phyloP scores from a whole-genome alignment of 1,140 invertebrate genomes.

The Calliopsis andreniformis region DNA sequence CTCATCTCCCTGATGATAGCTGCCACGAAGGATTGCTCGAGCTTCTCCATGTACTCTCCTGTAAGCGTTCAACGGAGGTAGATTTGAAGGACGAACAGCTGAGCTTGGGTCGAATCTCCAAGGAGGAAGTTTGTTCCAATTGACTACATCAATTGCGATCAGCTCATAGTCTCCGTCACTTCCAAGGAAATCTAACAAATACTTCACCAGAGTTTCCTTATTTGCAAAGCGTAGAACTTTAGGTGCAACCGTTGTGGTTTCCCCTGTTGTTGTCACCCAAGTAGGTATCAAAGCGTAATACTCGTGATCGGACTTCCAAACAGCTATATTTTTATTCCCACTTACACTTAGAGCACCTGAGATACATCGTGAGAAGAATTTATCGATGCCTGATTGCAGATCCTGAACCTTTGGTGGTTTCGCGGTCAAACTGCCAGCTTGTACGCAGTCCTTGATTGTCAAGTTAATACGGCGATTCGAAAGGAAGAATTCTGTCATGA shows the following conservation, averaged over 20 bases:
- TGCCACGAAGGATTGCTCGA: slow-evolving; percentile 71
- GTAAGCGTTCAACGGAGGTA: slow-evolving; percentile 75
- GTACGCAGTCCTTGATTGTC: slow-evolving; percentile 72
- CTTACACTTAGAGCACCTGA: slow-evolving; percentile 68
- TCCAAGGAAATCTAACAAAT: slow-evolving; percentile 50
- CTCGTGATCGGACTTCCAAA: slow-evolving; percentile 66
- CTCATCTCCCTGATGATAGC: slow-evolving; percentile 70
- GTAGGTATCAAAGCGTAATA: slow-evolving; percentile 71
- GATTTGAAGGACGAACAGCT: slow-evolving; percentile 68
- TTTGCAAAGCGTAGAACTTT: slow-evolving; percentile 63
- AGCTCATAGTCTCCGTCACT: slow-evolving; percentile 71
- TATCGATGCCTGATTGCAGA: slow-evolving; percentile 61
- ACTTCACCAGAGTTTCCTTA: slow-evolving; percentile 41
- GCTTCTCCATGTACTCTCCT: slow-evolving; percentile 65
- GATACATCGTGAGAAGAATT: slow-evolving; percentile 66
- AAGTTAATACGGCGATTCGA: slow-evolving; percentile 71
- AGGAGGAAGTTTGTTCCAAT: slow-evolving; percentile 66
- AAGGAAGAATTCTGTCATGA: slow-evolving; percentile 74
- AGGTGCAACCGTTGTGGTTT: neutral
- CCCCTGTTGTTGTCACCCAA: neutral
- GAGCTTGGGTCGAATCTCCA: slow-evolving; percentile 71
- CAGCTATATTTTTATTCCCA: slow-evolving; percentile 53
- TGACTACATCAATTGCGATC: slow-evolving; percentile 67
- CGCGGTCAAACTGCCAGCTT: slow-evolving; percentile 66
- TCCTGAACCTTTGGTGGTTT: slow-evolving; percentile 61